Evolutionary conservation across 2,797 vertebrate genomes (phyloP), one percentile per base, ranked within the genome.

Genomic region (Coendou prehensilis): DNA sequence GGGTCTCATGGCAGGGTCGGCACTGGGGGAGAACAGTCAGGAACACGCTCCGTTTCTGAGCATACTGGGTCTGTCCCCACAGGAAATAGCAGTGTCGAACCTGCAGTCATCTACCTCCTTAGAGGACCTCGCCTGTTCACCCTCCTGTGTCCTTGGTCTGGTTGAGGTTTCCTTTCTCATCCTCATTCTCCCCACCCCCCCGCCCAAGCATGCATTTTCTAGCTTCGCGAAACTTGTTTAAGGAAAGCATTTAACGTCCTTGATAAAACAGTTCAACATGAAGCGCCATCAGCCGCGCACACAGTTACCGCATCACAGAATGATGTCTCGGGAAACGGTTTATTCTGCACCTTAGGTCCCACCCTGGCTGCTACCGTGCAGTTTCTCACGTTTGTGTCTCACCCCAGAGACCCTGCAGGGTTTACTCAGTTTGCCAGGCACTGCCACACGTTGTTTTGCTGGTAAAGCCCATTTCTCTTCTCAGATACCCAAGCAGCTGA

Each of bases 11-110:
- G 89, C 15, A 33, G 10, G 75, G 13, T 33, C 11, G 1, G 5
- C 23, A 7, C 17, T 30, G n/a, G 37, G 28, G 52, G 26, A 33
- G 5, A 22, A 15, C 1, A 8, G 6, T 57, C 2, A 5, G 41
- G 41, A 37, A 9, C 0, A 0, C 14, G 15, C 17, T 69, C 28
- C 2, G 0, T 47, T 30, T 76, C 18, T 81, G 59, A 23, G 23
- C 33, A n/a, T 5, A 4, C 9, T 1, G 28, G 13, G 9, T 69
- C 28, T 90, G 82, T 69, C 79, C n/a, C 50, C 41, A 0, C 0
- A 22, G 47, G 56, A 83, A 8, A 1, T 10, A 67, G 63, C 30
- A 11, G 33, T 54, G 5, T 56, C 5, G 18, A 76, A 80, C 28
- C 45, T 30, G 22, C 14, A 0, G 45, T 61, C 20, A 2, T 18